phyloP scores from a whole-genome alignment of 2,888 invertebrate species.

The Copidosoma aretas region DNA sequence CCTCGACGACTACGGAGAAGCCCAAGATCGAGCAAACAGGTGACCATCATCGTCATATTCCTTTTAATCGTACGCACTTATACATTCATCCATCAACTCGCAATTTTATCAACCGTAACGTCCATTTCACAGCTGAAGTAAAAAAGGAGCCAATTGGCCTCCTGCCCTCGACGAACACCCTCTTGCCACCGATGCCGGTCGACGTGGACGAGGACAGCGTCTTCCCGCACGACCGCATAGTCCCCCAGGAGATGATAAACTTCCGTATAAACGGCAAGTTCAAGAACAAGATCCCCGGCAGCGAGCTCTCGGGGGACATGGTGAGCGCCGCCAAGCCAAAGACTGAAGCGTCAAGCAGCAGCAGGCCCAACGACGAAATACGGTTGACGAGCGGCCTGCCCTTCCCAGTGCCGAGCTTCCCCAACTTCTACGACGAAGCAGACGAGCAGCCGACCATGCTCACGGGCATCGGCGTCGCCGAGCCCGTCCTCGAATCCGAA shows the following conservation, averaged over 20 bases:
- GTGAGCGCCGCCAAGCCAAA: slow-evolving; percentile 44
- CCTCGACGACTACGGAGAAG: background rate
- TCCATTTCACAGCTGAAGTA: background rate
- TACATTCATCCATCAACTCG: no score
- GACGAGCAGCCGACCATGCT: slow-evolving; percentile 36
- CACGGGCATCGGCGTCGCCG: slow-evolving; percentile 59
- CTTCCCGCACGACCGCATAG: slow-evolving; percentile 56
- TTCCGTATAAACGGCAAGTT: slow-evolving; percentile 55
- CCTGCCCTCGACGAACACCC: slow-evolving; percentile 10
- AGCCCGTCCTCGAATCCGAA: slow-evolving; percentile 57
- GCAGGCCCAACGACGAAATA: slow-evolving; percentile 9
- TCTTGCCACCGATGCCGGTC: slow-evolving; percentile 25
- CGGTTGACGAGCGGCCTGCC: slow-evolving; percentile 16
- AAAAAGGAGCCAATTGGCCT: slow-evolving; percentile 2
- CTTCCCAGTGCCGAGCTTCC: slow-evolving; percentile 15
- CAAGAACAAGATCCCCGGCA: slow-evolving; percentile 50
- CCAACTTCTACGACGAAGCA: slow-evolving; percentile 13
- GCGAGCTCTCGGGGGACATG: background rate
- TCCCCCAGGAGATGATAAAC: slow-evolving; percentile 54
- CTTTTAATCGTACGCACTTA: no score
- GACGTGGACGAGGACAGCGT: slow-evolving; percentile 46
- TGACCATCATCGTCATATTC: no score
- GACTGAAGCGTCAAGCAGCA: slow-evolving; percentile 49
- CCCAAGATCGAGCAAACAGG: background rate
- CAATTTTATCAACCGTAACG: background rate